A percentile compares a stretch with the other conserved stretches of the same genome.
Evolutionary conservation across 2,797 vertebrate species (phyloP).

Genomic region (Sebastes minor): DNA sequence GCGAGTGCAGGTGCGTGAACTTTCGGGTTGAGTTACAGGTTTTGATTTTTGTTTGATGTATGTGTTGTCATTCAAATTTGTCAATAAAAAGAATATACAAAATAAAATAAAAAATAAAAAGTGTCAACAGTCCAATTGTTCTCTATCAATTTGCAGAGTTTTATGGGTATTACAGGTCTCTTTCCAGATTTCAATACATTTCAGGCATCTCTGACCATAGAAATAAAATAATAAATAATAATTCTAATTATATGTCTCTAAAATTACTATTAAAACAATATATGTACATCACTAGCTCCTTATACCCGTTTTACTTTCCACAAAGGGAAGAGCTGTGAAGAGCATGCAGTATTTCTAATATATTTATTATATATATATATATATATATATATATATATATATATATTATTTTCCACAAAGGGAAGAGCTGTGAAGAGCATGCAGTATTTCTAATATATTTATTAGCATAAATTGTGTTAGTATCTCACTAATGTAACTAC

Average conservation of each 20-base stretch:
- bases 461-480: background rate
- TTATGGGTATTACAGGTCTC: background rate
- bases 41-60: too few species aligned
- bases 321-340: background rate
- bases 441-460: background rate
- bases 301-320: background rate
- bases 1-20: too few species aligned
- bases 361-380: background rate
- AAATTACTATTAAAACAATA: background rate
- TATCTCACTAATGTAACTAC: background rate
- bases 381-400: too few species aligned
- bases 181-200: background rate
- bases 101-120: too few species aligned
- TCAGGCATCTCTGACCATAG: background rate
- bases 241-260: too few species aligned
- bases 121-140: too few species aligned
- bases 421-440: background rate
- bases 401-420: background rate
- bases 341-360: background rate
- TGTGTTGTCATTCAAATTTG: too few species aligned
- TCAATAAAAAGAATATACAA: too few species aligned
- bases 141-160: background rate
- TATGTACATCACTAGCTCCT: background rate
- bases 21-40: too few species aligned
- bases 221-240: too few species aligned